Evolutionary conservation across 2,113 vertebrate species (phyloP).

Genomic region (Rhagologus leucostigma): DNA sequence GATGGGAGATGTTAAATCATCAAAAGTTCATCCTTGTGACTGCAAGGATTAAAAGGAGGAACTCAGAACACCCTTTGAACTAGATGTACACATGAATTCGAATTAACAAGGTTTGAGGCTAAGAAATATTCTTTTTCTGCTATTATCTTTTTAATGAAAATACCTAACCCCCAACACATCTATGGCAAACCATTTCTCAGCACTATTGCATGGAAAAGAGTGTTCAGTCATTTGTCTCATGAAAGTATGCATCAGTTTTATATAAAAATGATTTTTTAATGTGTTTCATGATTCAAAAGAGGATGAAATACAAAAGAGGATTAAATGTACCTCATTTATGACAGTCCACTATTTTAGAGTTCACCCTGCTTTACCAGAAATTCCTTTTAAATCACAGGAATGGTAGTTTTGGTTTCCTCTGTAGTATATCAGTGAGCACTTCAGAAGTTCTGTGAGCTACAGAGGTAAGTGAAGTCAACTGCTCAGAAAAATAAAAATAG

Average conservation of each 20-base stretch:
- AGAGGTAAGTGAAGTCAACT: not conserved
- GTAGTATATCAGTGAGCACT: not conserved
- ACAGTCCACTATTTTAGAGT: not conserved
- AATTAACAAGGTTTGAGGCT: not conserved
- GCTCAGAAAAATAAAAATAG: not conserved
- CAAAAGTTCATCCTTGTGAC: not conserved
- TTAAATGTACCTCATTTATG: not conserved
- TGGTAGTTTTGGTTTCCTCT: not conserved
- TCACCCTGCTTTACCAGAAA: not conserved
- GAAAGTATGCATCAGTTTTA: not conserved
- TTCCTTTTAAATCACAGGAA: not conserved
- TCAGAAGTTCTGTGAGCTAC: not conserved
- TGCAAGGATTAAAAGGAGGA: not conserved
- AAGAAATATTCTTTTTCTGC: not conserved
- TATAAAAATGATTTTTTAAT: not conserved
- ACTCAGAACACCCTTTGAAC: not conserved
- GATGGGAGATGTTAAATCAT: not conserved
- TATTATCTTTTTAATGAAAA: not conserved
- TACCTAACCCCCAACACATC: not conserved
- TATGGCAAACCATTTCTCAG: not conserved
- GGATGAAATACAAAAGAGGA: not conserved
- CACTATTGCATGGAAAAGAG: not conserved
- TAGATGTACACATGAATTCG: not conserved
- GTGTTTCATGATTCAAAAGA: not conserved
- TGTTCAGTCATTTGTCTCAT: not conserved